These are phyloP conservation scores for Chloroceryle inda DNA, from an alignment of 2,797 vertebrate genomes.

Conservation along the genomic window DNA sequence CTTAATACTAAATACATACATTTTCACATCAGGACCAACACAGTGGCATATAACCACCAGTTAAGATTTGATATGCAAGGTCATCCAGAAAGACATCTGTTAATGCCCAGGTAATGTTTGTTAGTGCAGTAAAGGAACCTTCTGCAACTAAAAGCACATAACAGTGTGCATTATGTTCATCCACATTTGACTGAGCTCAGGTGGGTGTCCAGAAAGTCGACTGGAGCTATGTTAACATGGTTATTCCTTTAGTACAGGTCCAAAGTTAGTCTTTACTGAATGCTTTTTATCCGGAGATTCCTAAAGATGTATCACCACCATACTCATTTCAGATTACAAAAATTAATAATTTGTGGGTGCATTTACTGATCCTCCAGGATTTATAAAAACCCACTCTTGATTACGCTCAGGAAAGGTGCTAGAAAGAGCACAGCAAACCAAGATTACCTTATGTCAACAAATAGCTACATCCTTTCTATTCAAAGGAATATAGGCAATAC, in stretches of 20 bases:
- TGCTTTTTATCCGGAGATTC: not conserved
- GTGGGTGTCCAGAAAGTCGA: not conserved
- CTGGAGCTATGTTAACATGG: not conserved
- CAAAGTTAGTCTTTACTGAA: not conserved
- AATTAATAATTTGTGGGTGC: not conserved
- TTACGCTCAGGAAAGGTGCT: not conserved
- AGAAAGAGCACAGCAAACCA: not conserved
- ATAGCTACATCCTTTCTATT: not conserved
- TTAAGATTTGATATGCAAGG: not conserved
- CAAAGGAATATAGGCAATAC: not conserved
- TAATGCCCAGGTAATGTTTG: not conserved
- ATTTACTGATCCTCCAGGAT: not conserved
- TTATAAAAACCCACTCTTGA: not conserved
- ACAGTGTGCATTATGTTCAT: not conserved
- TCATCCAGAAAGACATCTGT: not conserved
- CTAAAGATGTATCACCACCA: not conserved
- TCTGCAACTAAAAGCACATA: not conserved
- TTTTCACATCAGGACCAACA: not conserved
- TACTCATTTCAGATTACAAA: not conserved
- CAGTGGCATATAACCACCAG: rapidly evolving
- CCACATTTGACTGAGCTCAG: not conserved
- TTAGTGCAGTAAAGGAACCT: not conserved
- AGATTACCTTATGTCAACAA: not conserved
- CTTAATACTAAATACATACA: not conserved
- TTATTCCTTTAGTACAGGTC: not conserved